Conservation (phyloP, 2,888 invertebrate species). For the Polymixis lichenea region DNA sequence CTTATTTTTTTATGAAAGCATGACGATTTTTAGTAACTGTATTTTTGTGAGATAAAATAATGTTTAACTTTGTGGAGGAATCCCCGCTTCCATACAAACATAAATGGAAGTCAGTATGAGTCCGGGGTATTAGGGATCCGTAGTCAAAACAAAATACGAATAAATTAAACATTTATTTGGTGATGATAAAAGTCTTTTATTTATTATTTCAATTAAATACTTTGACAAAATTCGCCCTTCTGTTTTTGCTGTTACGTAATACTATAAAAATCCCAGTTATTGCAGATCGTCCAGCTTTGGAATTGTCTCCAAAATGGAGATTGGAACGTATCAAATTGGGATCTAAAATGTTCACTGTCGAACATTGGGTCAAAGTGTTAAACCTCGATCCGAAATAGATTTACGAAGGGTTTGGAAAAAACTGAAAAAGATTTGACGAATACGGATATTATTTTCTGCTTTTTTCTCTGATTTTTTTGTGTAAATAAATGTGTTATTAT, state of each 20-base stretch:
- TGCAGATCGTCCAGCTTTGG: neutral
- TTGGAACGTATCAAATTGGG: slow-evolving; percentile 16
- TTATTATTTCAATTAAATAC: neutral
- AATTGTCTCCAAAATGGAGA: slow-evolving; percentile 23
- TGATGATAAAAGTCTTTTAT: neutral
- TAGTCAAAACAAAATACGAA: neutral
- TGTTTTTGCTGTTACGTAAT: neutral
- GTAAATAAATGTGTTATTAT: neutral
- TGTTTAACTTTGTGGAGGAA: slow-evolving; percentile 52
- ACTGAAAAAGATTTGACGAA: neutral
- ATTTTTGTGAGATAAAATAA: neutral
- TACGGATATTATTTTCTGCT: neutral
- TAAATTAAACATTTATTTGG: neutral
- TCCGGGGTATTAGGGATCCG: slow-evolving; percentile 46
- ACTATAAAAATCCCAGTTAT: neutral
- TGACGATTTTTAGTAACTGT: neutral
- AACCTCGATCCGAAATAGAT: slow-evolving; percentile 14
- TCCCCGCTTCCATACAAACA: slow-evolving; percentile 57
- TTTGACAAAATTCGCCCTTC: neutral
- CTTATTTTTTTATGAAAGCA: slow-evolving; percentile 6
- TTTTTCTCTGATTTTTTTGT: neutral
- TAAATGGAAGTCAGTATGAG: neutral
- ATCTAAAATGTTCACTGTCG: slow-evolving; percentile 11
- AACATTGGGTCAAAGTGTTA: slow-evolving; percentile 11
- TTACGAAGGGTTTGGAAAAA: slow-evolving; percentile 6